Percentiles rank a stretch among this genome's conserved stretches.
phyloP scores from a whole-genome alignment of 2,888 invertebrate species.

The Machimus rusticus region DNA sequence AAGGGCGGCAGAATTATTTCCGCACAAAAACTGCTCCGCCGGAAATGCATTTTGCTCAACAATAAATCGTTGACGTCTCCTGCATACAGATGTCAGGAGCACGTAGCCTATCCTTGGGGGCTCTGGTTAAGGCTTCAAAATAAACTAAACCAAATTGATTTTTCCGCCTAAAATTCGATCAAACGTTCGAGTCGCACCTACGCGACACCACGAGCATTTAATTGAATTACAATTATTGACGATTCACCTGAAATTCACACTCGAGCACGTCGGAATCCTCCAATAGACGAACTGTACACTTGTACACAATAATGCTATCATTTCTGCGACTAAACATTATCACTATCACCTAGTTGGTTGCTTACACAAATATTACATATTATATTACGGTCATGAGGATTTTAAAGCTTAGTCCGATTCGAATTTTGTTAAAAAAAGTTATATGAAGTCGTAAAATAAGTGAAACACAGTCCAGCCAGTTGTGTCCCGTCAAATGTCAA shows the following conservation, averaged over 20 bases:
- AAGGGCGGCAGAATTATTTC: background rate
- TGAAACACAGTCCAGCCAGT: background rate
- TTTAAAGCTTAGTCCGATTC: conserved; percentile 30
- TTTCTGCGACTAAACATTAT: conserved; percentile 73
- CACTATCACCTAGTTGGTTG: conserved; percentile 1
- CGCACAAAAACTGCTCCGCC: background rate
- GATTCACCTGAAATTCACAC: conserved; percentile 85
- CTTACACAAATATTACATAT: conserved; percentile 11
- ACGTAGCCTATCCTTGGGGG: background rate
- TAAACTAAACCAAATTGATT: conserved; percentile 10
- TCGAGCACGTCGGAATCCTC: conserved; percentile 92
- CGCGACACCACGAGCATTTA: background rate
- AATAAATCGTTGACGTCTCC: conserved; percentile 27
- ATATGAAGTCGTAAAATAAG: conserved; percentile 8
- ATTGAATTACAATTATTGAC: conserved; percentile 29
- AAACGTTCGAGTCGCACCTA: background rate
- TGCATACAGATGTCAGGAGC: background rate
- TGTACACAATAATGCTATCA: conserved; percentile 79
- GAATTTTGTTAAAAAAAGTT: background rate
- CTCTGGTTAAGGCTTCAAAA: background rate
- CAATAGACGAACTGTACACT: conserved; percentile 86
- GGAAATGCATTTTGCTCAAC: background rate
- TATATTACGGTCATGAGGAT: background rate
- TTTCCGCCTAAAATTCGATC: conserved; percentile 6
- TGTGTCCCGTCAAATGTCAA: conserved; percentile 36